Conservation (phyloP, 2,113 vertebrate species). For the Typhlomys cinereus region DNA sequence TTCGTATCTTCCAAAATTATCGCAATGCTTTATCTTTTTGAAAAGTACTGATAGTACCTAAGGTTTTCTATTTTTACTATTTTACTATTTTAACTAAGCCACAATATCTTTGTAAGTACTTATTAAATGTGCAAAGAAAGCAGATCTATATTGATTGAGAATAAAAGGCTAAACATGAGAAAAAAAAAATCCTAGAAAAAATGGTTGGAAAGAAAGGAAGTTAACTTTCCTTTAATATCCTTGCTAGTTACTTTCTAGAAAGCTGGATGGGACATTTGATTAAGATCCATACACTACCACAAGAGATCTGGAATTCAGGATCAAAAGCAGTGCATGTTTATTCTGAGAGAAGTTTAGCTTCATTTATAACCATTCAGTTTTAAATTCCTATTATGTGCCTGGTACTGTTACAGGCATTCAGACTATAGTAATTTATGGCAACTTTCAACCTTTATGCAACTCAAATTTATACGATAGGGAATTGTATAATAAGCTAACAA, state of each 20-base stretch:
- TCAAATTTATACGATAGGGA: background rate
- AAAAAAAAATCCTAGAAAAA: background rate
- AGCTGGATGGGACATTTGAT: background rate
- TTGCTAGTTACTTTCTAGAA: background rate
- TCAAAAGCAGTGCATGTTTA: background rate
- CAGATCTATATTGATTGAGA: background rate
- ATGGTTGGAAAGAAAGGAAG: background rate
- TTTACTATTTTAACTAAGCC: background rate
- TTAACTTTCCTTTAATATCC: background rate
- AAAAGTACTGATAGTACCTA: background rate
- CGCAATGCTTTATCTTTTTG: background rate
- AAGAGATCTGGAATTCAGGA: background rate
- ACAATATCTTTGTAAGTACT: background rate
- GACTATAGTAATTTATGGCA: background rate
- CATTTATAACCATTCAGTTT: background rate
- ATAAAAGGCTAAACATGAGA: background rate
- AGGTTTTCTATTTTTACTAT: background rate
- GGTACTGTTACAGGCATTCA: background rate
- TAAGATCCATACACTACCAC: background rate
- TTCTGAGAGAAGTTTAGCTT: background rate
- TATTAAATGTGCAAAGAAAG: background rate
- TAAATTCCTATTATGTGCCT: background rate
- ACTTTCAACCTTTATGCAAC: background rate
- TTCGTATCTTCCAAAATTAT: background rate
- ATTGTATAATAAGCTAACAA: background rate